phyloP scores from a whole-genome alignment of 2,113 vertebrate species.

The Candoia aspera region DNA sequence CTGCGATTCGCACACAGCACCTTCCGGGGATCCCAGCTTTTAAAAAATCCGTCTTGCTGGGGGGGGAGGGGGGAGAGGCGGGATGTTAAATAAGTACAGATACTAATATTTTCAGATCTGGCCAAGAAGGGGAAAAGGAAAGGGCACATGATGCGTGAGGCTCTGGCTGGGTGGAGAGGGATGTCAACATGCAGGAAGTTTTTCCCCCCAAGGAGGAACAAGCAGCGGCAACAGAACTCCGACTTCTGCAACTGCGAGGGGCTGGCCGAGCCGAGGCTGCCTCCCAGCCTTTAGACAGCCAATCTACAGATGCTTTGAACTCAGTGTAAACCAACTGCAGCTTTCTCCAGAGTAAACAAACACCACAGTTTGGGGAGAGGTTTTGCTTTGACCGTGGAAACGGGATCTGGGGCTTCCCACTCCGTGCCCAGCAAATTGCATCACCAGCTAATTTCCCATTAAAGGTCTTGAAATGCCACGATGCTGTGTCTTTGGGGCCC shows the following conservation, averaged over 20 bases:
- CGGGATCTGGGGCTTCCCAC: too few relatives aligned
- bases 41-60: not conserved
- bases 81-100: not conserved
- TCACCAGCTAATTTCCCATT: not conserved
- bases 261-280: too few relatives aligned
- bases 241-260: too few relatives aligned
- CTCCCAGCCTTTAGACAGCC: too few relatives aligned
- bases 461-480: not conserved
- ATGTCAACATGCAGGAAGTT: not conserved
- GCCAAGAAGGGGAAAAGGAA: too few relatives aligned
- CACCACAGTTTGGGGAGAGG: not conserved
- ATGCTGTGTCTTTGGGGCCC: not conserved
- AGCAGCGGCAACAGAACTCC: too few relatives aligned
- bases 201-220: not conserved
- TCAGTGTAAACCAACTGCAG: not conserved
- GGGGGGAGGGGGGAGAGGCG: accelerated
- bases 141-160: too few relatives aligned
- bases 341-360: not conserved
- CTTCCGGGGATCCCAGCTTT: not conserved
- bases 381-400: not conserved
- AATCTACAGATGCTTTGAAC: not conserved
- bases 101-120: not conserved
- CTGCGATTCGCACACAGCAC: not conserved
- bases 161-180: too few relatives aligned
- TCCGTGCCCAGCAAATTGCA: not conserved